Conservation (phyloP, 2,113 vertebrate species). For the Eolophus roseicapilla region DNA sequence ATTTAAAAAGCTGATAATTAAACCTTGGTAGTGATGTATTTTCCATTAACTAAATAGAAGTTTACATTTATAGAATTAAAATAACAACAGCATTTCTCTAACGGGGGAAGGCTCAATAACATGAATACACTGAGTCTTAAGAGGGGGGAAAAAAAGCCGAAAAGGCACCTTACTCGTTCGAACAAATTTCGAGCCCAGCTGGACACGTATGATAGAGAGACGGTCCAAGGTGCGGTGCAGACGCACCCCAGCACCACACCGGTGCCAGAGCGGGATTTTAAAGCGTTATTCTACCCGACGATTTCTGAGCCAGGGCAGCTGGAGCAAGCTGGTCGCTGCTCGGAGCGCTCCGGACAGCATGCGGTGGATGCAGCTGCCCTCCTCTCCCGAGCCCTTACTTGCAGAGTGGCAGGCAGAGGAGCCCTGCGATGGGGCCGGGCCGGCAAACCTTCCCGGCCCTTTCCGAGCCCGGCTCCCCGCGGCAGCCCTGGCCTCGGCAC, state of each 20-base stretch:
- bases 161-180: background rate
- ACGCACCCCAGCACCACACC: background rate
- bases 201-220: background rate
- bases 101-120: background rate
- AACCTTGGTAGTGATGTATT: constrained; percentile 40
- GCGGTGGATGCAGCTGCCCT: background rate
- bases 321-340: background rate
- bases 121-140: constrained; percentile 36
- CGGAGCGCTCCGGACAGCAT: background rate
- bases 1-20: no score
- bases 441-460: background rate
- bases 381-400: background rate
- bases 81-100: background rate
- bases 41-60: constrained; percentile 68
- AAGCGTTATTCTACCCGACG: fast-evolving
- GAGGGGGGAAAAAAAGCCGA: background rate
- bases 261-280: background rate
- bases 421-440: background rate
- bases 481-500: background rate
- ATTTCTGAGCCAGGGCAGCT: background rate
- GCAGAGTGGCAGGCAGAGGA: background rate
- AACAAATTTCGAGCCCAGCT: background rate
- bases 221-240: fast-evolving
- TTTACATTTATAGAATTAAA: constrained; percentile 68
- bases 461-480: background rate